Conservation (phyloP, 1,140 invertebrate species). For the Hyphantria cunea region DNA sequence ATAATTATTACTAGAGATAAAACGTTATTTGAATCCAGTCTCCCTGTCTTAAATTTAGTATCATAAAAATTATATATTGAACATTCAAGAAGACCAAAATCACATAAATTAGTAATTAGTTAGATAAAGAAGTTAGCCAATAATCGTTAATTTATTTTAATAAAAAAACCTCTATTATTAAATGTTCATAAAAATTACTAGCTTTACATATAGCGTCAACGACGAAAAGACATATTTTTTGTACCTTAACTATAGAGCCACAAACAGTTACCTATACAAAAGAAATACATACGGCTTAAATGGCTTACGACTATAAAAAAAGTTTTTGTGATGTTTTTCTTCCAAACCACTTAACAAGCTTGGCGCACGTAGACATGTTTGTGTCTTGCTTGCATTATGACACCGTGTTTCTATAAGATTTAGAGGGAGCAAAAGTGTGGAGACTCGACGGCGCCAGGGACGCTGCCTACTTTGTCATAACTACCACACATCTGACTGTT, state of each 20-base stretch:
- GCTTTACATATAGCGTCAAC: too few relatives aligned
- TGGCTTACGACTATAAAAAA: conserved; percentile 76
- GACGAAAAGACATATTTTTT: background rate
- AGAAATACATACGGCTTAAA: conserved; percentile 60
- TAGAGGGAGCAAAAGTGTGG: conserved; percentile 75
- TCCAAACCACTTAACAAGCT: conserved; percentile 81
- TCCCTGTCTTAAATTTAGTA: too few relatives aligned
- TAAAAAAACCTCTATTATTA: too few relatives aligned
- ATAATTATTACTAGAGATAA: too few relatives aligned
- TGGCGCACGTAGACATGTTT: conserved; percentile 80
- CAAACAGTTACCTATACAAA: conserved; percentile 40
- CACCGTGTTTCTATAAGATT: conserved; percentile 77
- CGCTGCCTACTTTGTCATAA: conserved; percentile 66
- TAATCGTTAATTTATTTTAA: too few relatives aligned
- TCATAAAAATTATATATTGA: too few relatives aligned
- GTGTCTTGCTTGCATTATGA: conserved; percentile 80
- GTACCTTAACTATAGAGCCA: conserved; percentile 11
- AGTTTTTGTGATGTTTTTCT: conserved; percentile 80
- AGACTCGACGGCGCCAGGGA: conserved; percentile 69
- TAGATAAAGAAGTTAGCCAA: too few relatives aligned
- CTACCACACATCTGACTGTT: conserved; percentile 40
- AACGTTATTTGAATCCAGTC: too few relatives aligned
- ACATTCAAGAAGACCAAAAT: too few relatives aligned
- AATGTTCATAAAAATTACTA: too few relatives aligned
- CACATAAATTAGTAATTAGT: too few relatives aligned